phyloP scores from a whole-genome alignment of 2,113 vertebrate species.

The Callospermophilus lateralis region DNA sequence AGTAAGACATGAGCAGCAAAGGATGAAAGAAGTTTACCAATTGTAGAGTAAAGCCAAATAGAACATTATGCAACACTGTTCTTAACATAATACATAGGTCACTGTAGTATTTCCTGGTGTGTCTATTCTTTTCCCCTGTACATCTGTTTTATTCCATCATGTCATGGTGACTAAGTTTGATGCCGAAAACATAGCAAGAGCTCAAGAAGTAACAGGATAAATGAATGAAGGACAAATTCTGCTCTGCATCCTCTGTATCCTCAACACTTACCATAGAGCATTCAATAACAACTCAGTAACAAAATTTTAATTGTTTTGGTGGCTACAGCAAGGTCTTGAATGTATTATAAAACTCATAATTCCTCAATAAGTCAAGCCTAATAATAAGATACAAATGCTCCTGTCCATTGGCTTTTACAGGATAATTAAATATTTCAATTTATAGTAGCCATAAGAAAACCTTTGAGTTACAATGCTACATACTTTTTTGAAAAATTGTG shows the following conservation, averaged over 20 bases:
- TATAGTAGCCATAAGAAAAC: conserved; percentile 7
- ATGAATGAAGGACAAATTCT: background rate
- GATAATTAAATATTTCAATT: conserved; percentile 36
- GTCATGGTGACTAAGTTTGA: background rate
- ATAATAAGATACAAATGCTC: background rate
- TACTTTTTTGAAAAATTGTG: background rate
- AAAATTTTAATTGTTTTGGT: background rate
- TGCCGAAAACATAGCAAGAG: background rate
- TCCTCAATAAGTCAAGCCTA: background rate
- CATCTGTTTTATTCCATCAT: background rate
- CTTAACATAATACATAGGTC: background rate
- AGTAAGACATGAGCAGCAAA: background rate
- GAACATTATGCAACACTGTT: background rate
- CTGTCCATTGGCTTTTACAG: background rate
- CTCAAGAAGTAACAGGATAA: background rate
- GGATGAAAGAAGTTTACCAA: background rate
- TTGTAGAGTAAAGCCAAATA: background rate
- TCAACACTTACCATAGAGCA: background rate
- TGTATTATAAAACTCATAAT: background rate
- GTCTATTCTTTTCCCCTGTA: background rate
- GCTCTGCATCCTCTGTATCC: background rate
- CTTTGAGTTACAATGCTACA: background rate
- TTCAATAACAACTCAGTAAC: background rate
- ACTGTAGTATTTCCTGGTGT: background rate
- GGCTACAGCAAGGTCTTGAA: background rate